Evolutionary conservation across 2,113 vertebrate genomes (phyloP).

Genomic region (Numida meleagris): DNA sequence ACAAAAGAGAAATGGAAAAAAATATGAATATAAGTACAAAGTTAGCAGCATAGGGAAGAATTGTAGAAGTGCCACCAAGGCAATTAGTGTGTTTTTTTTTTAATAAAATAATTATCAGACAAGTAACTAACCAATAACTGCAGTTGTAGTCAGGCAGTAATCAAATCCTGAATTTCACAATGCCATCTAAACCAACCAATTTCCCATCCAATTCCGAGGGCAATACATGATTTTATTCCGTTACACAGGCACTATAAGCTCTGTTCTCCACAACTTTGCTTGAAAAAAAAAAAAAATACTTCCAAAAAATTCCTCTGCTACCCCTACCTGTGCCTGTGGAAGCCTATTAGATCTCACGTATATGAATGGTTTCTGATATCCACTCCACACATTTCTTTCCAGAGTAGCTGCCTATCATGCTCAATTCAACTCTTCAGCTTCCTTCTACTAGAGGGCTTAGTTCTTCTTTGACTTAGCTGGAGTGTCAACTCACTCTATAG

Average conservation of each 20-base stretch:
- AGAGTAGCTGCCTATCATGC: not conserved
- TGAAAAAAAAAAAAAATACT: not conserved
- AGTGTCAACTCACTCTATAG: not conserved
- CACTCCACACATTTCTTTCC: not conserved
- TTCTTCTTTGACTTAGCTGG: not conserved
- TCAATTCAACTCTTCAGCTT: not conserved
- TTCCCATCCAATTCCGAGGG: not conserved
- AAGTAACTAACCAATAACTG: not conserved
- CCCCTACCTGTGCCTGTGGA: not conserved
- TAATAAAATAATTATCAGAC: not conserved
- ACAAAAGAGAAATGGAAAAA: not conserved
- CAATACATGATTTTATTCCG: not conserved
- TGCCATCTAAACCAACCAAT: not conserved
- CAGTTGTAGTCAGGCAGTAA: not conserved
- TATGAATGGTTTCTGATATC: not conserved
- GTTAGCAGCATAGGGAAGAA: not conserved
- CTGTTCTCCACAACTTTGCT: not conserved
- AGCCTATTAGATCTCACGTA: not conserved
- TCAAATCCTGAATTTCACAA: not conserved
- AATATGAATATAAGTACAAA: not conserved
- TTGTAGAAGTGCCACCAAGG: not conserved
- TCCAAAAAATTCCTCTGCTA: not conserved
- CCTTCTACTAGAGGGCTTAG: not conserved
- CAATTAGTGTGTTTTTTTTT: not conserved
- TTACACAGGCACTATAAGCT: not conserved